phyloP scores from a whole-genome alignment of 2,797 vertebrate genomes.

The Cuculus canorus region DNA sequence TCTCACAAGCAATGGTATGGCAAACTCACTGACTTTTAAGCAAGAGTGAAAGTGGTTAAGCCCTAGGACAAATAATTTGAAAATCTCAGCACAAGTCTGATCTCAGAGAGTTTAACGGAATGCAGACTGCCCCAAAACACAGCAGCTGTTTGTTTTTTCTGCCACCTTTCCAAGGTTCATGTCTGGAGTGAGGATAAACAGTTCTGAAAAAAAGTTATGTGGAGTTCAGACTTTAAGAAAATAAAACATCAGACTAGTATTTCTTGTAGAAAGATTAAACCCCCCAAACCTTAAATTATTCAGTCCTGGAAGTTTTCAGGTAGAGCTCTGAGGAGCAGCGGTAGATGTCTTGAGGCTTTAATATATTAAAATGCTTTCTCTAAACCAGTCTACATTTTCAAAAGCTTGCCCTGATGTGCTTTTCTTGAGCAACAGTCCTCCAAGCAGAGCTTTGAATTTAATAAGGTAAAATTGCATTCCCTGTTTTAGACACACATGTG shows the following conservation, averaged over 20 bases:
- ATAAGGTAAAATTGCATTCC: constrained; percentile 37
- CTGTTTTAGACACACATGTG: neutral
- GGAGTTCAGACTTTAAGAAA: constrained; percentile 77
- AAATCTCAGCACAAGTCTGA: constrained; percentile 71
- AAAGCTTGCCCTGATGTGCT: constrained; percentile 38
- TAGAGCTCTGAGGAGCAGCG: constrained; percentile 54
- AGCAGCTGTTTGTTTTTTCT: constrained; percentile 78
- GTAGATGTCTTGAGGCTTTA: constrained; percentile 39
- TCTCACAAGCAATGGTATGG: constrained; percentile 48
- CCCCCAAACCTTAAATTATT: constrained; percentile 15
- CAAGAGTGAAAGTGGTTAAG: constrained; percentile 74
- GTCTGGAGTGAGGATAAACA: constrained; percentile 80
- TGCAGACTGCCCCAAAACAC: constrained; percentile 77
- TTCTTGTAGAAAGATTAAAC: constrained; percentile 45
- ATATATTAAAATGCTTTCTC: constrained; percentile 47
- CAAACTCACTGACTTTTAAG: constrained; percentile 66
- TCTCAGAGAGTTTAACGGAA: constrained; percentile 77
- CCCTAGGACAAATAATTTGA: constrained; percentile 73
- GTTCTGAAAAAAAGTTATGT: constrained; percentile 63
- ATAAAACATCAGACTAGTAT: constrained; percentile 72
- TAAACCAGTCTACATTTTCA: constrained; percentile 46
- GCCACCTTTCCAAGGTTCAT: constrained; percentile 79
- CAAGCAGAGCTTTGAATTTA: constrained; percentile 46
- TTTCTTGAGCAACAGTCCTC: constrained; percentile 60
- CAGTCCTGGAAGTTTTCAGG: constrained; percentile 59